Evolutionary conservation across 2,113 vertebrate species (phyloP), one percentile per base, ranked within the genome.

Genomic region (Lophura nycthemera): DNA sequence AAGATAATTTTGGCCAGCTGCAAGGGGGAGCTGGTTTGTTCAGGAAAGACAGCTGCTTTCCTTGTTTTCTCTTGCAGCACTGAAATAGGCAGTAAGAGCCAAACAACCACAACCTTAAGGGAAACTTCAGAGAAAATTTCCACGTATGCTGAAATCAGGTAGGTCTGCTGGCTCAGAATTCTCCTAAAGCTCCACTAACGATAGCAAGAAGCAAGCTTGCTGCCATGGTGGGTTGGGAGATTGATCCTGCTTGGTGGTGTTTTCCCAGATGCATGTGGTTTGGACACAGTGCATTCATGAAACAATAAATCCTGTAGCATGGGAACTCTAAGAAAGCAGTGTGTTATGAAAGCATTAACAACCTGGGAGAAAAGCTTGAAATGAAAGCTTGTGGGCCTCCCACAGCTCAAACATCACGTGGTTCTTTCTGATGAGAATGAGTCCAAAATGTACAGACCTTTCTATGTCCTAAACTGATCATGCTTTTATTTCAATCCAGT

Each of bases 31-130:
- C 50, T 52, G 77, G 1, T 13, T 75, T 67, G 24, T 4, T 43
- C 32, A 36, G 21, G 10, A 65, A 18, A 66, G 27, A 67, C 12
- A 25, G 2, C 15, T 40, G 36, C 72, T 54, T 43, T 8, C 63
- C 78, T 84, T 93, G 14, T 34, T 29, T 45, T 87, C 60, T 60
- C 60, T 78, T 66, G 9, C 71, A 97, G 97, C 70, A 14, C 93
- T 67, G 86, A 81, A 30, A 7, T 38, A 48, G 78, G 48, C 50
- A 85, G 43, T 14, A 61, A 42, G 45, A 92, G 27, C 45, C 93
- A 66, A 75, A 21, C 77, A 3, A 34, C 72, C 48, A 5, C 83
- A 32, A 16, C 74, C 61, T 43, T 4, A 10, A 56, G 54, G 8
- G 92, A 79, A 34, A 27, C 42, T 6, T 1, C 36, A 1, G 67